Base-by-base conservation (phyloP, 2,888 invertebrate species). In the Tipula lateralis region DNA sequence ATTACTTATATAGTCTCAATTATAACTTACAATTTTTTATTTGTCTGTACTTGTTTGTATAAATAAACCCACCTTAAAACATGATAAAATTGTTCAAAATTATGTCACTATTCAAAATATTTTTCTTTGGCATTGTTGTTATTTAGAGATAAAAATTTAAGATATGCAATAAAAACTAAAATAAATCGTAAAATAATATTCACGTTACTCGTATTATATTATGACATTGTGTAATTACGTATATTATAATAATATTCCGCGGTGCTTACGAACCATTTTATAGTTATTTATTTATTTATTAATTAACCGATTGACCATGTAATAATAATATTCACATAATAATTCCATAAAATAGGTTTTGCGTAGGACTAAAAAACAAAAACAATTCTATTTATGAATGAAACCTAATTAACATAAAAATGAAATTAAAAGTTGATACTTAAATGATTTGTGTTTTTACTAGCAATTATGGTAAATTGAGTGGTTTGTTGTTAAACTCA, bases 241-340 rank as follows among this genome's bases (percentile, higher is more conserved):
- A n/a, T n/a, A n/a, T n/a, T n/a, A n/a, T n/a, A n/a, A 66, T 9
- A 66, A 66, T 24, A 24, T 66, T 12, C 24, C 12, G 66, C 66
- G 66, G 66, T 9, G 66, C 12, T 66, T 66, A 66, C 24, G 24
- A 66, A 24, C 5, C 24, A 24, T 66, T 66, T 66, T 66, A 66
- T 66, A 24, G 66, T 66, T 12, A 24, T 66, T 66, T 5, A 39
- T 39, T 2, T 36, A 50, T 19, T 66, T 66, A 66, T 66, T 66
- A 66, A 66, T 66, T 66, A 66, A 66, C 66, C 9, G 66, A 66
- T 24, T 66, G 66, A 24, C 66, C 66, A 66, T 66, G 66, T 66
- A 66, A 66, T 66, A 66, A 66, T 66, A 66, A 66, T 66, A 66
- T 66, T 24, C 66, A n/a, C 66, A 24, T 66, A 66, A 66, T 44